Conservation (phyloP, 2,888 invertebrate genomes). For the Zeuzera pyrina region DNA sequence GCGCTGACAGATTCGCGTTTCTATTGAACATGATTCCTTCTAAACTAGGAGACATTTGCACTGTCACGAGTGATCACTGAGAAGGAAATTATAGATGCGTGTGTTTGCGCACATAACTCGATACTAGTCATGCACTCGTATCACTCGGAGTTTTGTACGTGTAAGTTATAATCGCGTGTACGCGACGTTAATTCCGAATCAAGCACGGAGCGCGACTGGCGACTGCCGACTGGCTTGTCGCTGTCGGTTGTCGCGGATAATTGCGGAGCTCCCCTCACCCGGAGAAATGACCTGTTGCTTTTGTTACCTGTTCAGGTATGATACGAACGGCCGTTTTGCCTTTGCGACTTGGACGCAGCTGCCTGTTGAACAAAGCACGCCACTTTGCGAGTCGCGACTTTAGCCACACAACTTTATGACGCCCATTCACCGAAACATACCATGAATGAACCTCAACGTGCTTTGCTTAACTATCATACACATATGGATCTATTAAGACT, state of each 20-base stretch:
- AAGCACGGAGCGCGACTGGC: conserved; percentile 42
- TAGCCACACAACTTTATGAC: too few relatives aligned
- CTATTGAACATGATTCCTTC: conserved; percentile 69
- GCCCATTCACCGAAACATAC: conserved; percentile 44
- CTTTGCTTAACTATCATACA: conserved; percentile 32
- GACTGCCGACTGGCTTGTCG: background rate
- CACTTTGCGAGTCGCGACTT: too few relatives aligned
- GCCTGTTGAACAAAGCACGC: conserved; percentile 46
- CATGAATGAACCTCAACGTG: conserved; percentile 54
- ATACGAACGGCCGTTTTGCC: conserved; percentile 54
- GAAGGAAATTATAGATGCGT: conserved; percentile 38
- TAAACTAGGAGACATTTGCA: conserved; percentile 67
- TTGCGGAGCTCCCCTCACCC: conserved; percentile 43
- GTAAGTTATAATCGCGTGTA: conserved; percentile 21
- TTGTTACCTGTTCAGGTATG: conserved; percentile 66
- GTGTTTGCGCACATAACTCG: conserved; percentile 64
- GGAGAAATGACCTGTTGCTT: conserved; percentile 70
- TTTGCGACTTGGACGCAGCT: conserved; percentile 52
- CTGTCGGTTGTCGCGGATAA: conserved; percentile 18
- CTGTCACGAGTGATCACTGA: conserved; percentile 48
- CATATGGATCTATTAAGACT: too few relatives aligned
- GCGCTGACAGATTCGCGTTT: conserved; percentile 62
- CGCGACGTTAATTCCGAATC: conserved; percentile 25
- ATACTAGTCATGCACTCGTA: conserved; percentile 27
- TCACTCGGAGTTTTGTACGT: conserved; percentile 30